Conservation (phyloP, 2,888 invertebrate species). For the Tenthredo scrophulariae region DNA sequence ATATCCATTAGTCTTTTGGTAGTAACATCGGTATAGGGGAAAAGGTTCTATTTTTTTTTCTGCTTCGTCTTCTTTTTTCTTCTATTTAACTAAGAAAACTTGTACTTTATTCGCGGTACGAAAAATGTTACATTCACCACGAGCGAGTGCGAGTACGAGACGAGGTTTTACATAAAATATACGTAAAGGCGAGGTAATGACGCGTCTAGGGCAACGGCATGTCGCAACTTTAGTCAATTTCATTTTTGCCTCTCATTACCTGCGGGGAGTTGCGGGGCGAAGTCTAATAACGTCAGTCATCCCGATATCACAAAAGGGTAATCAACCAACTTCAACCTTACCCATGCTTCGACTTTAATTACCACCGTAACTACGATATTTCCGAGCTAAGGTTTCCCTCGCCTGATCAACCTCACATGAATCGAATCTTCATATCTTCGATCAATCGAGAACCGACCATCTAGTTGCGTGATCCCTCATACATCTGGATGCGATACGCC, state of each 20-base stretch:
- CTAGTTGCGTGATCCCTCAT: background rate
- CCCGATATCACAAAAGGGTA: constrained; percentile 37
- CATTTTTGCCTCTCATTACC: constrained; percentile 47
- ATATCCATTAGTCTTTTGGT: constrained; percentile 46
- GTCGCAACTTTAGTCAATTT: constrained; percentile 39
- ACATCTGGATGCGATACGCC: no score
- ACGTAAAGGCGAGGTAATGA: constrained; percentile 45
- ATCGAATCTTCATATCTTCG: constrained; percentile 13
- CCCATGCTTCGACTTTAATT: constrained; percentile 34
- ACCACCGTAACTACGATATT: constrained; percentile 21
- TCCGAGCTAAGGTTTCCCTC: constrained; percentile 26
- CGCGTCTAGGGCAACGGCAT: constrained; percentile 27
- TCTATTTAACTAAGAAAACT: background rate
- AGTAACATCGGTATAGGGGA: background rate
- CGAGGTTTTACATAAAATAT: constrained; percentile 44
- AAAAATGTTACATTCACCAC: constrained; percentile 24
- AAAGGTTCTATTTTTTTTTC: background rate
- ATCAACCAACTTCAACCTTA: constrained; percentile 41
- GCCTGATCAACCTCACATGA: constrained; percentile 7
- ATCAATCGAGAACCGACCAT: background rate
- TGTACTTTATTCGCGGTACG: constrained; percentile 14
- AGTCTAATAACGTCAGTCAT: constrained; percentile 36
- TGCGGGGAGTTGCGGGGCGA: background rate
- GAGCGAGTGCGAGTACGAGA: background rate
- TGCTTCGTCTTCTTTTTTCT: background rate